Evolutionary conservation across 2,113 vertebrate species (phyloP), one percentile per base, ranked within the genome.

Genomic region (Pedetes capensis): DNA sequence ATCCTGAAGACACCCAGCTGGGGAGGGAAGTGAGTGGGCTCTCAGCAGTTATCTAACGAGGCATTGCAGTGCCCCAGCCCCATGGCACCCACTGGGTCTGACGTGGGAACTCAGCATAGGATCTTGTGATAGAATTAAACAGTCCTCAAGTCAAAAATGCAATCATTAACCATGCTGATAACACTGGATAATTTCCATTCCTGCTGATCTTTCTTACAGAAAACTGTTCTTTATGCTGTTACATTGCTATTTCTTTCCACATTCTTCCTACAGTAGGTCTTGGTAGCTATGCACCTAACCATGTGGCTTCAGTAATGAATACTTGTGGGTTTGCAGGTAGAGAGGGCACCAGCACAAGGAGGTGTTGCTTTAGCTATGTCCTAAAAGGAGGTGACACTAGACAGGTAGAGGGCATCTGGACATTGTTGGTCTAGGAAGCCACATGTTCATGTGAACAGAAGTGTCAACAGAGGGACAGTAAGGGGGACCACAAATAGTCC

Each of bases 171-270:
- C 76, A n/a, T 85, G 47, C 49, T 42, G 37, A 53, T 51, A 89
- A 59, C 47, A 37, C 1, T n/a, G 25, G 22, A 44, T 79, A 42
- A 81, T 89, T 42, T 89, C 42, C 32, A 89, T 44, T 66, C 79
- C 84, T 89, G 18, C 12, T 34, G 27, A 74, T 14, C 49, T 86
- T 68, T 83, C 75, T 92, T 42, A 83, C 9, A 34, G 44, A 74
- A 86, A 92, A 68, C 37, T 42, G 85, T 29, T 95, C 34, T 91
- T 57, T 89, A 23, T 5, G 86, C 25, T 81, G 63, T 69, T 91
- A 74, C 90, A 59, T 37, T 59, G 63, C 20, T 34, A 0, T 68
- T 69, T 93, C 42, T 74, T 68, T 86, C 81, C 71, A 13, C 80
- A 49, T 51, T 81, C 44, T 74, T 1, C 59, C 2, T 12, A 7